Evolutionary conservation across 2,113 vertebrate genomes (phyloP).

Genomic region (Ia io): DNA sequence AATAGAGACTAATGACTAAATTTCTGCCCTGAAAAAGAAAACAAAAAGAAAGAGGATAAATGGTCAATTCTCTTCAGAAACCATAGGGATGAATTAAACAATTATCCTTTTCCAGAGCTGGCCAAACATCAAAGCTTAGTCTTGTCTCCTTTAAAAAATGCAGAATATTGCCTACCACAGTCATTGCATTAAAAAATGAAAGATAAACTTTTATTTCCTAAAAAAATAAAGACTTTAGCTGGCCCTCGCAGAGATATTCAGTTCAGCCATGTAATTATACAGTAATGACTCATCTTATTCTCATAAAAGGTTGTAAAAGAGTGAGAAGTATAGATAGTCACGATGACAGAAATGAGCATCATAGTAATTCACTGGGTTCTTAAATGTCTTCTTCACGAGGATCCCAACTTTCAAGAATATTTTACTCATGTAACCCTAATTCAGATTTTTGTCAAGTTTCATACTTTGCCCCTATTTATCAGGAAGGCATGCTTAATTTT

Average conservation of each 20-base stretch:
- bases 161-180: neutral
- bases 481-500: conserved; percentile 62
- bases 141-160: conserved; percentile 2
- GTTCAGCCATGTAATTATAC: neutral
- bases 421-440: neutral
- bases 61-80: neutral
- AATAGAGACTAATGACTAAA: neutral
- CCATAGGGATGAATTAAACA: neutral
- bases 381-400: conserved; percentile 34
- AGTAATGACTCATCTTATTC: conserved; percentile 26
- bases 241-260: conserved; percentile 20
- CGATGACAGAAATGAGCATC: conserved; percentile 57
- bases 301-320: conserved; percentile 53
- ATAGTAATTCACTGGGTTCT: conserved; percentile 47
- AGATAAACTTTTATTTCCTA: neutral
- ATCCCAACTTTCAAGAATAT: neutral
- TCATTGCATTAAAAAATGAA: conserved; percentile 32
- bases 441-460: conserved; percentile 51
- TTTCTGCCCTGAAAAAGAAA: neutral
- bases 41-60: neutral
- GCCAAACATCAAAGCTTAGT: neutral
- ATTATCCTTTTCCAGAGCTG: neutral
- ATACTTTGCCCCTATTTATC: conserved; percentile 15
- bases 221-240: conserved; percentile 39
- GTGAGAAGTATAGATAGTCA: neutral